These are phyloP conservation scores for Pentalonia nigronervosa DNA, from an alignment of 1,140 invertebrate genomes.

Conservation along the genomic window DNA sequence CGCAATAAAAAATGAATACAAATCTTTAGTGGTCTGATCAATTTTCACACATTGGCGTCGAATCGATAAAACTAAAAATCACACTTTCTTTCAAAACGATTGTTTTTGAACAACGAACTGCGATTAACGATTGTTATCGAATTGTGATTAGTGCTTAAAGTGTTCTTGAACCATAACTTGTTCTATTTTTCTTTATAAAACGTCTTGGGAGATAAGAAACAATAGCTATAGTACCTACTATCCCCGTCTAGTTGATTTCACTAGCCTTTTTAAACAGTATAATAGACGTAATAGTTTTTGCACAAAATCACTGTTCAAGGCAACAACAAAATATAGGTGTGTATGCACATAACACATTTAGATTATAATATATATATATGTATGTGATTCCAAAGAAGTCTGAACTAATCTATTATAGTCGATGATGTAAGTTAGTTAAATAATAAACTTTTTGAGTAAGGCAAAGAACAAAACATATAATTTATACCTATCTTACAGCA, in stretches of 20 bases:
- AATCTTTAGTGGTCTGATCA: not conserved
- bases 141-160: not conserved
- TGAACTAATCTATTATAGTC: not conserved
- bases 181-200: conserved; percentile 35
- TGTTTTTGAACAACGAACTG: not conserved
- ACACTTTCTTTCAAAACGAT: not conserved
- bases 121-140: not conserved
- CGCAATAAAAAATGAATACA: not conserved
- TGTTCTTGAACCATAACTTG: conserved; percentile 23
- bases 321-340: not conserved
- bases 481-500: not conserved
- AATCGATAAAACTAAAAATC: not conserved
- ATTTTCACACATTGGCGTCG: not conserved
- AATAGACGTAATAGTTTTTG: not conserved
- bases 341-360: not conserved
- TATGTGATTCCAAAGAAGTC: not conserved
- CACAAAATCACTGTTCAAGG: conserved; percentile 43
- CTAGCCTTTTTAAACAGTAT: not conserved
- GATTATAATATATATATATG: not conserved
- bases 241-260: not conserved
- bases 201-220: not conserved
- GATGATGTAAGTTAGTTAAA: not conserved
- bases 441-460: not conserved
- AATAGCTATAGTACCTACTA: not conserved
- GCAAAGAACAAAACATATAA: not conserved